These are phyloP conservation scores for Trichomalopsis sarcophagae DNA, from an alignment of 1,140 invertebrate genomes.

Conservation along the genomic window DNA sequence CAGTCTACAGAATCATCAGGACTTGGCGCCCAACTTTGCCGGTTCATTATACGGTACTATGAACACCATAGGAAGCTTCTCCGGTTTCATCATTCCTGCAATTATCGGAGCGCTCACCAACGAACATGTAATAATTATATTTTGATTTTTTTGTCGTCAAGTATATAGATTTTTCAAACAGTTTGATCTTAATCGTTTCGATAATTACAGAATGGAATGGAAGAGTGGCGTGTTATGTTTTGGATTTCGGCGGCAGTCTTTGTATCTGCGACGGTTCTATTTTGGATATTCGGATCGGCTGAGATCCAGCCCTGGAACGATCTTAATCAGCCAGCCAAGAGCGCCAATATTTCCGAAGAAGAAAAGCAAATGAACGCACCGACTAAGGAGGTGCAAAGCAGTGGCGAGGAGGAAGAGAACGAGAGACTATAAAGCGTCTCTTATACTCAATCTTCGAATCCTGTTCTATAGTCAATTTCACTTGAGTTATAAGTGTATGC, in stretches of 20 bases:
- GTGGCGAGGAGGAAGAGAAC: slow-evolving; percentile 66
- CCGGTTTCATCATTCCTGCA: slow-evolving; percentile 84
- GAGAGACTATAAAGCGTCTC: slow-evolving; percentile 60
- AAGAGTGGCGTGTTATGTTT: slow-evolving; percentile 87
- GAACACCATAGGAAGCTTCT: slow-evolving; percentile 83
- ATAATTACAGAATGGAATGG: slow-evolving; percentile 80
- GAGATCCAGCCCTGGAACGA: slow-evolving; percentile 82
- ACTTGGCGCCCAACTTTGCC: slow-evolving; percentile 88
- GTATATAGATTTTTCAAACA: not conserved
- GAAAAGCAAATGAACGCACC: slow-evolving; percentile 61
- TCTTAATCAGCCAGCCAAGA: slow-evolving; percentile 36
- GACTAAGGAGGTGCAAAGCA: slow-evolving; percentile 43
- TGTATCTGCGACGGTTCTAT: slow-evolving; percentile 80
- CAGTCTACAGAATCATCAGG: slow-evolving; percentile 89
- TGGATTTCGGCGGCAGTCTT: slow-evolving; percentile 84
- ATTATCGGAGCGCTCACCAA: slow-evolving; percentile 82
- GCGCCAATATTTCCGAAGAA: slow-evolving; percentile 56
- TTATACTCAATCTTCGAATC: not conserved
- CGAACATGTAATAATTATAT: slow-evolving; percentile 74
- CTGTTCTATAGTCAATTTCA: not conserved
- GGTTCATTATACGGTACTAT: slow-evolving; percentile 85
- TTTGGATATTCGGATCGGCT: slow-evolving; percentile 81
- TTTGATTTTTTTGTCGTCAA: slow-evolving; percentile 38
- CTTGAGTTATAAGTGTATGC: not conserved
- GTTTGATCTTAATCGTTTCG: not conserved